These are phyloP conservation scores for Sus cebifrons DNA, from an alignment of 2,797 vertebrate genomes.

Conservation along the genomic window DNA sequence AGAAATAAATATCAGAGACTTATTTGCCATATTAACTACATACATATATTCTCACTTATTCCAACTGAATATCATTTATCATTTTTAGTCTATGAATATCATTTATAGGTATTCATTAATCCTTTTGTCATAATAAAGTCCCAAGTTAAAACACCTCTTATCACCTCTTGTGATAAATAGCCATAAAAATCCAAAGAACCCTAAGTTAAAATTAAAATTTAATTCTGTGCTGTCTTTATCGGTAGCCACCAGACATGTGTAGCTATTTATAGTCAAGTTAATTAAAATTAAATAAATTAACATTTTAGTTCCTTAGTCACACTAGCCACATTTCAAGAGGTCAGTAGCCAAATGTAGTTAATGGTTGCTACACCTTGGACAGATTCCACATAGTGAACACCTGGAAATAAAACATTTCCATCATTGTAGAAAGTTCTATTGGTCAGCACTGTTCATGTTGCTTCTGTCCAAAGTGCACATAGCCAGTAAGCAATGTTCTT, in stretches of 20 bases:
- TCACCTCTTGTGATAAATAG: not conserved
- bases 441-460: not conserved
- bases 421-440: not conserved
- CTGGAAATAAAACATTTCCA: not conserved
- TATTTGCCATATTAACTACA: not conserved
- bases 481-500: not conserved
- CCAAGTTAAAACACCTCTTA: not conserved
- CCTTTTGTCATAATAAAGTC: not conserved
- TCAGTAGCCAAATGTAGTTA: not conserved
- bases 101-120: not conserved
- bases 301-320: not conserved
- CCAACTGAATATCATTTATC: not conserved
- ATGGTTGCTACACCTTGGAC: not conserved
- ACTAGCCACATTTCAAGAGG: not conserved
- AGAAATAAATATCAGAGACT: not conserved
- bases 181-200: not conserved
- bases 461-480: not conserved
- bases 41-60: constrained; percentile 13
- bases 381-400: not conserved
- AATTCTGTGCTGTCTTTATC: not conserved
- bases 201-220: not conserved
- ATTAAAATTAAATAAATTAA: not conserved
- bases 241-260: not conserved
- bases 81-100: not conserved
- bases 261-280: not conserved